A percentile compares a stretch with the other conserved stretches of the same genome.
Conservation (phyloP, 2,888 invertebrate species). For the Vesta saturnalis region DNA sequence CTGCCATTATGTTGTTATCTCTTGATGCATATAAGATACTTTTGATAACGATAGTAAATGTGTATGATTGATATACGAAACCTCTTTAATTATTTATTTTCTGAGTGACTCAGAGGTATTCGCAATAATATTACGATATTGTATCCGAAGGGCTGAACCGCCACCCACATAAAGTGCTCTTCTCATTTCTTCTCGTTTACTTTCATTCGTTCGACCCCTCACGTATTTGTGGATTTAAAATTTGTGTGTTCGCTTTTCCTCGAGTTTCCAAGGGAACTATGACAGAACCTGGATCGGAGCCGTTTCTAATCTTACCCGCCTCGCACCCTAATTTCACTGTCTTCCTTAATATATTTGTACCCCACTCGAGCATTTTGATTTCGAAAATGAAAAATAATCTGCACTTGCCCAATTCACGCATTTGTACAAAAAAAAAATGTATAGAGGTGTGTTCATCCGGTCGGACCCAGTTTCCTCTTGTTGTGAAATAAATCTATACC, state of each 20-base stretch:
- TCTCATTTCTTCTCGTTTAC: slow-evolving; percentile 43
- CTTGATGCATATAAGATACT: slow-evolving; percentile 25
- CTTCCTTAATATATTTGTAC: slow-evolving; percentile 50
- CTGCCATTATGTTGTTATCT: slow-evolving; percentile 28
- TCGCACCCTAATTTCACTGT: slow-evolving; percentile 49
- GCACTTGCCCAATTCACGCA: slow-evolving; percentile 40
- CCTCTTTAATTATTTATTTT: slow-evolving; percentile 48
- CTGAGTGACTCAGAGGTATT: slow-evolving; percentile 42
- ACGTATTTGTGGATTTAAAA: slow-evolving; percentile 47
- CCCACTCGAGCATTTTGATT: slow-evolving; percentile 42
- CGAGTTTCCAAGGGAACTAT: slow-evolving; percentile 45
- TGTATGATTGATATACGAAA: slow-evolving; percentile 45
- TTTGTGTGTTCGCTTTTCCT: slow-evolving; percentile 48
- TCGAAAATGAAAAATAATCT: slow-evolving; percentile 48
- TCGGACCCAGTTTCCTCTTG: slow-evolving; percentile 11
- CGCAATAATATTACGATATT: slow-evolving; percentile 46
- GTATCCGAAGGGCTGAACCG: slow-evolving; percentile 36
- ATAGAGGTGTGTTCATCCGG: slow-evolving; percentile 16
- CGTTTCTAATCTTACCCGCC: slow-evolving; percentile 44
- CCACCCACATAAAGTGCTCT: slow-evolving; percentile 38
- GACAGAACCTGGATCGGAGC: slow-evolving; percentile 39
- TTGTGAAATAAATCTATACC: slow-evolving; percentile 24
- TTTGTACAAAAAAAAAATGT: slow-evolving; percentile 13
- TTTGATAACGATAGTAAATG: slow-evolving; percentile 27
- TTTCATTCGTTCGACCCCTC: slow-evolving; percentile 40